Evolutionary conservation across 2,113 vertebrate species (phyloP), one percentile per base, ranked within the genome.

Genomic region (Cynoglossus semilaevis): DNA sequence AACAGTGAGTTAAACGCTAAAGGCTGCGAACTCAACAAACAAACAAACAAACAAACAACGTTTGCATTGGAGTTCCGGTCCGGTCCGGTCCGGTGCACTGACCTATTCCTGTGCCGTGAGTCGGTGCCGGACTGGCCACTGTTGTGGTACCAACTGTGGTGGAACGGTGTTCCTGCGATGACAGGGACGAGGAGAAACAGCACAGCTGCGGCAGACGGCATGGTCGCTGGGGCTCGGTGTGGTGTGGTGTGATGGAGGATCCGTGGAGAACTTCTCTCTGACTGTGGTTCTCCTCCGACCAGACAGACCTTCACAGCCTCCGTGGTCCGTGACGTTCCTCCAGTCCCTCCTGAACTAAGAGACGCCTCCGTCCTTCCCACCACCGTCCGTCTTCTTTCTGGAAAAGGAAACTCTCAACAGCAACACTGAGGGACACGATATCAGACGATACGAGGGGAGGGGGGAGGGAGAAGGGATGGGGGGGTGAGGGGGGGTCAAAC

Each of bases 41-140:
- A n/a, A n/a, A n/a, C n/a, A n/a, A n/a, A n/a, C n/a, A n/a, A n/a
- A n/a, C n/a, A n/a, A n/a, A n/a, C n/a, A n/a, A n/a, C n/a, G n/a
- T n/a, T n/a, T n/a, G n/a, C n/a, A n/a, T n/a, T n/a, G n/a, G n/a
- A n/a, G n/a, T n/a, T n/a, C n/a, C n/a, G n/a, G n/a, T n/a, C n/a
- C n/a, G n/a, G n/a, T n/a, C n/a, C n/a, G n/a, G n/a, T n/a, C 1
- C 4, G 12, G 5, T 40, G 44, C 14, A 85, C 91, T 91, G 65
- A 91, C 91, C 90, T 91, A 40, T 85, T 90, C 41, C 85, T 84
- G 43, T 86, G 90, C 22, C 80, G 77, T 1, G 81, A 65, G 36
- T 75, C 81, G 8, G 71, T 15, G 61, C 70, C 74, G 52, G 88
- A 80, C 18, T 83, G 79, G 0, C 85, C 51, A 8, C 58, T 68